Base-by-base conservation (phyloP, 2,113 vertebrate genomes). In the Falcunculus frontatus region DNA sequence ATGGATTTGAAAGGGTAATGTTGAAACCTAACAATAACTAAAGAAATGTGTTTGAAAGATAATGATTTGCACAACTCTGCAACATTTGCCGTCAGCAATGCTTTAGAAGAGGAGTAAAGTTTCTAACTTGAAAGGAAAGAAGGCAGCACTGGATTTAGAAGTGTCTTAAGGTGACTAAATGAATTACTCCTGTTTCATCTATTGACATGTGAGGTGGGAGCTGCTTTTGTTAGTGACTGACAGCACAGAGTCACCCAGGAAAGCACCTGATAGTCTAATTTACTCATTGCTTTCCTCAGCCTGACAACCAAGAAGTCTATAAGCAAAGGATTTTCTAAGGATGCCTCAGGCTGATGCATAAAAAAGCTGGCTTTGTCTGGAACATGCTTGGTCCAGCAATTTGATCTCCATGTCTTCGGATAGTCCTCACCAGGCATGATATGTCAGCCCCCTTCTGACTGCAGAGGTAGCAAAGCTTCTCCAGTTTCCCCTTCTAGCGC, bases 171-270 rank as follows among this genome's bases (percentile, higher is more conserved):
- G 65, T 90, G 83, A 95, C 79, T 87, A 77, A 90, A 92, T 70
- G 50, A 94, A 82, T 94, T 91, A 62, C 79, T 95, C 60, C 35
- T 79, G 16, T 95, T 97, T 96, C 87, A 77, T 53, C 55, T 76
- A 30, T 63, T 96, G 89, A 94, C 70, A 84, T 68, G 33, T 89
- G 57, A 84, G 79, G 55, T 92, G 37, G 67, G 57, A 92, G 32
- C 59, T 89, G 73, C 39, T 87, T 88, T 96, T 92, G 69, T 90
- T 94, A 52, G 64, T 94, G 95, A 87, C 81, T 96, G 96, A 96
- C 92, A 83, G 80, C 37, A 53, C 33, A 78, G 35, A 79, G 76
- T 94, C 90, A 96, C 35, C n/a, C 85, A 95, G 94, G 87, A 92
- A 95, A 96, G 63, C 76, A 79, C 69, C 64, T 70, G 76, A 83